These are phyloP conservation scores for Penaeus vannamei DNA, from an alignment of 1,140 invertebrate species.

Conservation along the genomic window DNA sequence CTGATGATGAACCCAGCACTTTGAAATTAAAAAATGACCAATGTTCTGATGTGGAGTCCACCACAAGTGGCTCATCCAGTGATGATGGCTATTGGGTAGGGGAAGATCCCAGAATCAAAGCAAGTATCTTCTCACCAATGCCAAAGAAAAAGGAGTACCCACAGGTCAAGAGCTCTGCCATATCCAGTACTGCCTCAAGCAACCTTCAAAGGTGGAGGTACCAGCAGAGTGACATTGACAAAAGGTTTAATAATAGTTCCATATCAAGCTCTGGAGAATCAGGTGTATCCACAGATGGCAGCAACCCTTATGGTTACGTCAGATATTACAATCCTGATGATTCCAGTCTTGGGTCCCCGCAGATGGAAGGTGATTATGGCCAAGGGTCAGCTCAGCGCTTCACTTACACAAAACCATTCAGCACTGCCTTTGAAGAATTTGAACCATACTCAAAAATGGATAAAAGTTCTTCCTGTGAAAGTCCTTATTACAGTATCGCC, in stretches of 20 bases:
- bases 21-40: conserved; percentile 2
- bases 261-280: conserved; percentile 52
- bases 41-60: conserved; percentile 14
- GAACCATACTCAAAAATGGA: background rate
- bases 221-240: background rate
- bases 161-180: too few species aligned
- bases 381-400: conserved; percentile 6
- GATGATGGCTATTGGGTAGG: conserved; percentile 46
- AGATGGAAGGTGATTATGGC: conserved; percentile 2
- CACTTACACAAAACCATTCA: conserved; percentile 36
- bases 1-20: conserved; percentile 19
- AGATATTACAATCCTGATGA: conserved; percentile 49
- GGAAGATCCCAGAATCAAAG: background rate
- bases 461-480: conserved; percentile 40
- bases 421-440: background rate
- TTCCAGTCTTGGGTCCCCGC: background rate
- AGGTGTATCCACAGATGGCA: conserved; percentile 51
- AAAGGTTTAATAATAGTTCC: conserved; percentile 12
- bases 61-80: conserved; percentile 38
- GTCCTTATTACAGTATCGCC: background rate
- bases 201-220: conserved; percentile 53
- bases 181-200: background rate
- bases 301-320: conserved; percentile 58
- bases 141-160: conserved; percentile 45
- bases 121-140: conserved; percentile 9